Evolutionary conservation across 2,797 vertebrate species (phyloP), one percentile per base, ranked within the genome.

Genomic region (Enteromius mattozi): DNA sequence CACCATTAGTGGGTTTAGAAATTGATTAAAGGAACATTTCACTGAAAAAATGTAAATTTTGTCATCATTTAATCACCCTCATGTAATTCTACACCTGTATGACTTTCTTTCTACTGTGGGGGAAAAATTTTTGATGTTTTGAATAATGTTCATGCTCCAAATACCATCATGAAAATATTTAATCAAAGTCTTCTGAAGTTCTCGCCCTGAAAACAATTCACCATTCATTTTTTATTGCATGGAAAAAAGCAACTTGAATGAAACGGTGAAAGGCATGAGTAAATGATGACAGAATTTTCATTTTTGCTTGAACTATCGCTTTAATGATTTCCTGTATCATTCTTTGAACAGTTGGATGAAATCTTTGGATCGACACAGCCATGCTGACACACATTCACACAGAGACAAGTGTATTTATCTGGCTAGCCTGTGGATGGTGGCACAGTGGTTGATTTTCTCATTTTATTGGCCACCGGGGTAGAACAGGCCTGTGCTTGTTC

Each of bases 401-500:
- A 85, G 69, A 85, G 70, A 87, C 75, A 66, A 82, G 81, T 86
- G 85, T 86, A 89, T 89, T 88, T 89, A 88, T 88, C 88, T 85
- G 86, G 82, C 77, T 61, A 80, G 85, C 47, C 37, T 35, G 33
- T 70, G 80, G 82, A 85, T 74, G 69, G 77, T 86, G 80, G 86
- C 89, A 89, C 88, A 90, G 85, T 90, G 89, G 87, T 87, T 88
- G 89, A 84, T 87, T 90, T 90, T 90, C 89, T 90, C 81, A 90
- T 90, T 90, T 90, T 88, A 90, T 90, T 89, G 89, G 89, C 87
- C 89, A 90, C 87, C 89, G 89, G 87, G 88, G 89, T 88, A 90
- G 89, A 90, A 90, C 89, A 90, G 88, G 83, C 78, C 82, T 88
- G 65, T 84, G 88, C 87, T 90, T 90, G 89, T 89, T 87, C 86